Evolutionary conservation across 2,888 invertebrate species (phyloP).

Genomic region (Sipunculus nudus): DNA sequence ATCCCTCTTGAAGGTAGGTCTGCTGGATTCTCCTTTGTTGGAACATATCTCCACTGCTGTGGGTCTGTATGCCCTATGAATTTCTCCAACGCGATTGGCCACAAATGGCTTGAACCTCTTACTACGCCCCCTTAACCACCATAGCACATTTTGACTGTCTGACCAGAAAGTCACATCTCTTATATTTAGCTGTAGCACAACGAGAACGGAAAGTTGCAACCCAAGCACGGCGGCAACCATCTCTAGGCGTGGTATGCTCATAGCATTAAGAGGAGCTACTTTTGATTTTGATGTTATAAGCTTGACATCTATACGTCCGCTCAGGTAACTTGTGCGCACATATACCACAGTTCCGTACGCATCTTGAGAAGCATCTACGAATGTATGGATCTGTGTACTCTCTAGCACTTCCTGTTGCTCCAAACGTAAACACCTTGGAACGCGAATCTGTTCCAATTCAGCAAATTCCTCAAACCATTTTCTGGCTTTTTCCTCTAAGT

Average conservation of each 20-base stretch:
- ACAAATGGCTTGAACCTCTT: not conserved
- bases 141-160: not conserved
- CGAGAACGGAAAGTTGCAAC: not conserved
- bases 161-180: not conserved
- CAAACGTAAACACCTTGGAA: constrained; percentile 34
- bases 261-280: not conserved
- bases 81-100: not conserved
- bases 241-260: not conserved
- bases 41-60: not conserved
- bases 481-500: constrained; percentile 4
- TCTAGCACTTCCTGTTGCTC: not conserved
- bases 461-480: constrained; percentile 33
- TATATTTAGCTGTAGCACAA: not conserved
- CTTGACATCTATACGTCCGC: not conserved
- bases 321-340: not conserved
- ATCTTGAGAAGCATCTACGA: not conserved
- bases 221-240: not conserved
- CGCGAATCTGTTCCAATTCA: constrained; percentile 10
- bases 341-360: not conserved
- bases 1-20: not conserved
- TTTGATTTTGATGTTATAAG: not conserved
- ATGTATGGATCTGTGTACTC: not conserved
- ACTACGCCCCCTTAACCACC: not conserved
- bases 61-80: not conserved
- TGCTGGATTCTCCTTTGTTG: not conserved